Percentiles rank a stretch among this genome's conserved stretches.
phyloP scores from a whole-genome alignment of 2,797 vertebrate genomes.

The Limnodromus scolopaceus region DNA sequence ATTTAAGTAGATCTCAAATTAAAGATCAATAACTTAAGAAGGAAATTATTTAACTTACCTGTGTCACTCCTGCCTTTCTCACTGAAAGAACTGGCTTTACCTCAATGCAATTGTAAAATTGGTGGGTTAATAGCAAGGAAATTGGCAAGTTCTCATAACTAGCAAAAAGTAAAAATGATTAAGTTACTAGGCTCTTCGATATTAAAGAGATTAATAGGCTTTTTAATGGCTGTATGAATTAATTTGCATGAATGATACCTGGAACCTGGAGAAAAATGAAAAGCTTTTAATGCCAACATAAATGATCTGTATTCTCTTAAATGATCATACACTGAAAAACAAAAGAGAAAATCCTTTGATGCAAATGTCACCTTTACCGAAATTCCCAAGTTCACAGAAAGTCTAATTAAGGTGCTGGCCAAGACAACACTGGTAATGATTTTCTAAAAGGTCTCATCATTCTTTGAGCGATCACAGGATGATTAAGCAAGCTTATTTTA shows the following conservation, averaged over 20 bases:
- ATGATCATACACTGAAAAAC: conserved; percentile 68
- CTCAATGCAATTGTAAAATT: conserved; percentile 61
- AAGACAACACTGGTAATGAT: conserved; percentile 60
- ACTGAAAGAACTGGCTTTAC: conserved; percentile 60
- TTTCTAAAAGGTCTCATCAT: conserved; percentile 75
- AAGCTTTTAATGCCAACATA: conserved; percentile 46
- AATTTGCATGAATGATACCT: conserved; percentile 76
- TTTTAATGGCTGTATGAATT: conserved; percentile 69
- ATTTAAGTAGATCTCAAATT: conserved; percentile 49
- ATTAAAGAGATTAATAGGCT: conserved; percentile 75
- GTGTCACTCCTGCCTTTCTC: conserved; percentile 58
- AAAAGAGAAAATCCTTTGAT: conserved; percentile 59
- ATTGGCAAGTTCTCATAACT: conserved; percentile 64
- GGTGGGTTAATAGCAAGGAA: conserved; percentile 72
- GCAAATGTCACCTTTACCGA: conserved; percentile 71
- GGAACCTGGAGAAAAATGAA: conserved; percentile 37
- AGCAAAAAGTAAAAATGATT: conserved; percentile 72
- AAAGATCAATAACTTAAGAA: conserved; percentile 64
- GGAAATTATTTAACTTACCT: conserved; percentile 64
- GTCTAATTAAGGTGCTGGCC: conserved; percentile 62
- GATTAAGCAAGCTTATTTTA: conserved; percentile 72
- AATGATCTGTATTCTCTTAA: conserved; percentile 71
- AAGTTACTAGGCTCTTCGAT: conserved; percentile 63
- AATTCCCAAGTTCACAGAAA: conserved; percentile 61
- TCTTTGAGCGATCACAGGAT: conserved; percentile 62